Evolutionary conservation across 1,140 invertebrate genomes (phyloP).

Genomic region (Linepithema humile): DNA sequence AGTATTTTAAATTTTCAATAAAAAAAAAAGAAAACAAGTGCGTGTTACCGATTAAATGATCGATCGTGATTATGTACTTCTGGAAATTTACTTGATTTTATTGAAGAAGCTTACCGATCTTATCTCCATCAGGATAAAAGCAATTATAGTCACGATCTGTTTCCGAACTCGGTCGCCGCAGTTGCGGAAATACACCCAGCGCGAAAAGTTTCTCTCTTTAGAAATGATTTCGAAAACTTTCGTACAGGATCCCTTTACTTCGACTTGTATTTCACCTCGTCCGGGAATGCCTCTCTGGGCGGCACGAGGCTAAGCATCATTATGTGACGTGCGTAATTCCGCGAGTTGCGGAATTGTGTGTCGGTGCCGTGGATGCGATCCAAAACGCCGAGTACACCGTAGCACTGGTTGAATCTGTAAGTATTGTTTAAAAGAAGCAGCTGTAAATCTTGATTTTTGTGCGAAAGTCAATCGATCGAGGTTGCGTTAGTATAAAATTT

Average conservation of each 20-base stretch:
- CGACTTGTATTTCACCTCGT: slow-evolving; percentile 83
- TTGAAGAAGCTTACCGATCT: not conserved
- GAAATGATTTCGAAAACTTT: slow-evolving; percentile 18
- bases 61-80: not conserved
- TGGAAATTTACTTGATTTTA: slow-evolving; percentile 9
- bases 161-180: not conserved
- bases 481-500: too few relatives aligned
- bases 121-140: not conserved
- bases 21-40: not conserved
- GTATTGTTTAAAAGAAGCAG: not conserved
- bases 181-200: slow-evolving; percentile 5
- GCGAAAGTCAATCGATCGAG: not conserved
- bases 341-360: slow-evolving; percentile 89
- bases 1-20: not conserved
- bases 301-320: slow-evolving; percentile 93
- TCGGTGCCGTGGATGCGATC: slow-evolving; percentile 95
- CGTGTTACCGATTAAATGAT: not conserved
- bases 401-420: slow-evolving; percentile 93
- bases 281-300: slow-evolving; percentile 90
- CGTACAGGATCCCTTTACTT: slow-evolving; percentile 69
- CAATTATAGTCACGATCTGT: slow-evolving; percentile 15
- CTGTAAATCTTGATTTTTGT: not conserved
- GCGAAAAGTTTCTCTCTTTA: not conserved
- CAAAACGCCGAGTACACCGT: slow-evolving; percentile 92
- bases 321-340: slow-evolving; percentile 90